Conservation (phyloP, 2,888 invertebrate species). For the Galerucella pusilla region DNA sequence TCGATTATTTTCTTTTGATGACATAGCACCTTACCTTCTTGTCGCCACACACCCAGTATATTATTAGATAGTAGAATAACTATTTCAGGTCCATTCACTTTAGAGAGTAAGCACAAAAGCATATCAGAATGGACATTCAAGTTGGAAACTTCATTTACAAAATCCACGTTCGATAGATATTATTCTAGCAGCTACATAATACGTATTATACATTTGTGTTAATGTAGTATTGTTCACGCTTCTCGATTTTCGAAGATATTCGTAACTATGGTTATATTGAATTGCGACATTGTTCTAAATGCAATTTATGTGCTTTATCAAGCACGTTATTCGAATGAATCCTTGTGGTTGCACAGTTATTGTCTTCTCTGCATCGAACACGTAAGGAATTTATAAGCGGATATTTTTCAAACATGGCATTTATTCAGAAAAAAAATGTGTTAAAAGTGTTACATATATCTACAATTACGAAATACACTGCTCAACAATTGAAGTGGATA, state of each 20-base stretch:
- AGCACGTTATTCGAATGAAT: conserved; percentile 3
- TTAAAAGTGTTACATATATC: no score
- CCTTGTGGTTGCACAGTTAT: neutral
- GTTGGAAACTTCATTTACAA: neutral
- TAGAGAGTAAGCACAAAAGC: neutral
- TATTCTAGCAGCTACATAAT: neutral
- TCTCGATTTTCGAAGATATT: conserved; percentile 16
- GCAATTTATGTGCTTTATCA: conserved; percentile 21
- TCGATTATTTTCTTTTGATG: no score
- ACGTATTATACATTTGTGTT: neutral
- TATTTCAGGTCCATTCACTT: neutral
- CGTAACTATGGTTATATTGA: conserved; percentile 27
- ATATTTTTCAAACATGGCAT: neutral
- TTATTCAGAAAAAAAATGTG: neutral
- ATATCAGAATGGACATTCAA: neutral
- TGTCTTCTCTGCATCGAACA: neutral
- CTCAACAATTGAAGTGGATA: no score
- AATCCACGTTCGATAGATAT: neutral
- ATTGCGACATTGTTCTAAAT: conserved; percentile 25
- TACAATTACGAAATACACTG: no score
- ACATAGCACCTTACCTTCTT: no score
- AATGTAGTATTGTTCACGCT: conserved; percentile 11
- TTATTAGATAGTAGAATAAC: neutral
- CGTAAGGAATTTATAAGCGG: neutral
- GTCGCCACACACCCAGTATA: neutral